These are phyloP conservation scores for Pinna nobilis DNA, from an alignment of 1,140 invertebrate genomes.

Conservation along the genomic window DNA sequence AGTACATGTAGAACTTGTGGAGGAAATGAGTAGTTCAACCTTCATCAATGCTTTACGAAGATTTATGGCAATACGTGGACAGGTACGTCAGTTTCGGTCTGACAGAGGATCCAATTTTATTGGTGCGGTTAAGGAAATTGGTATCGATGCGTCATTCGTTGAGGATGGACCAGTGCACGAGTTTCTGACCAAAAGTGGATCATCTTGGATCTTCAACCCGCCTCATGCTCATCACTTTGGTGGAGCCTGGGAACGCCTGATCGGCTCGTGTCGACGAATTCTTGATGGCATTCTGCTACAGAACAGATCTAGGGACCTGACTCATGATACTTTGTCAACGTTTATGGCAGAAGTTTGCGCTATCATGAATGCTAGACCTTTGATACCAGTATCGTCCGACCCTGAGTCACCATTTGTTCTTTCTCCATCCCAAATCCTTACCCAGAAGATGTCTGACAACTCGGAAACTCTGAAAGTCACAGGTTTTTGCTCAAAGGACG, in stretches of 20 bases:
- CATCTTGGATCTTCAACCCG: constrained; percentile 28
- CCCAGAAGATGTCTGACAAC: constrained; percentile 22
- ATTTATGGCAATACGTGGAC: background rate
- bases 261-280: background rate
- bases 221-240: constrained; percentile 32
- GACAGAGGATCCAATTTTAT: constrained; percentile 21
- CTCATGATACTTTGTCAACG: constrained; percentile 4
- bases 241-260: constrained; percentile 19
- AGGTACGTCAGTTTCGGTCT: background rate
- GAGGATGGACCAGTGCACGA: background rate
- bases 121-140: background rate
- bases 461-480: too few species aligned
- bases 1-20: constrained; percentile 19
- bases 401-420: constrained; percentile 19
- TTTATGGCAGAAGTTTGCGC: constrained; percentile 21
- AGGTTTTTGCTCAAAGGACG: constrained; percentile 24
- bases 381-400: background rate
- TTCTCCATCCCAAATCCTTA: constrained; percentile 9
- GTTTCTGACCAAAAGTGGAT: constrained; percentile 20
- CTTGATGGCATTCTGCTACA: background rate
- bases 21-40: constrained; percentile 7
- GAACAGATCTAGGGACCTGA: background rate
- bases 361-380: constrained; percentile 6
- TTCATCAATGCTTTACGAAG: constrained; percentile 25
- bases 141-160: constrained; percentile 9